Conservation (phyloP, 2,888 invertebrate genomes). For the Epiblema foenella region DNA sequence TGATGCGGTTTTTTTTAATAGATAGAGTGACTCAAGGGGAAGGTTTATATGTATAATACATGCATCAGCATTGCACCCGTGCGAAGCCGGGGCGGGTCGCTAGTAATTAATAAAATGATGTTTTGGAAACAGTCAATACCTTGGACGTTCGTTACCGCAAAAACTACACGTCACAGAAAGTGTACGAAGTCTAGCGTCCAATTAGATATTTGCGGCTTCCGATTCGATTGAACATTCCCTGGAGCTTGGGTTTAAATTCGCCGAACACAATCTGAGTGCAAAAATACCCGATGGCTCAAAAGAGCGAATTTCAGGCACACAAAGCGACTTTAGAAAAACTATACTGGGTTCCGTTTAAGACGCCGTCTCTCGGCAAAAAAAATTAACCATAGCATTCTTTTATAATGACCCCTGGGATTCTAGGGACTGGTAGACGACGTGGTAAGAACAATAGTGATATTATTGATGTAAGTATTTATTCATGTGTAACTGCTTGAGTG, state of each 20-base stretch:
- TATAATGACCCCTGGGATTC: too few species aligned
- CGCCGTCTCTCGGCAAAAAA: too few species aligned
- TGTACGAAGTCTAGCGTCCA: background rate
- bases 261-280: slow-evolving; percentile 19
- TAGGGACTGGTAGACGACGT: too few species aligned
- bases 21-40: too few species aligned
- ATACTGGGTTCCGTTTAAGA: slow-evolving; percentile 26
- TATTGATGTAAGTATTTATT: background rate
- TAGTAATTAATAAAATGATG: too few species aligned
- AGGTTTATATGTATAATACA: too few species aligned
- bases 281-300: slow-evolving; percentile 16
- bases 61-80: too few species aligned
- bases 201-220: slow-evolving; percentile 4
- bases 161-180: background rate
- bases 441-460: background rate
- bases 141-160: background rate
- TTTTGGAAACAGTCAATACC: too few species aligned
- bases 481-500: too few species aligned
- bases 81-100: too few species aligned
- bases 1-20: too few species aligned
- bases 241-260: slow-evolving; percentile 13
- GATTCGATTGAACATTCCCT: background rate
- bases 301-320: slow-evolving; percentile 12
- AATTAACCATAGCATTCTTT: too few species aligned
- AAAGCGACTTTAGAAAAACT: background rate